Conservation (phyloP, 1,140 invertebrate species). For the Harpegnathos saltator region DNA sequence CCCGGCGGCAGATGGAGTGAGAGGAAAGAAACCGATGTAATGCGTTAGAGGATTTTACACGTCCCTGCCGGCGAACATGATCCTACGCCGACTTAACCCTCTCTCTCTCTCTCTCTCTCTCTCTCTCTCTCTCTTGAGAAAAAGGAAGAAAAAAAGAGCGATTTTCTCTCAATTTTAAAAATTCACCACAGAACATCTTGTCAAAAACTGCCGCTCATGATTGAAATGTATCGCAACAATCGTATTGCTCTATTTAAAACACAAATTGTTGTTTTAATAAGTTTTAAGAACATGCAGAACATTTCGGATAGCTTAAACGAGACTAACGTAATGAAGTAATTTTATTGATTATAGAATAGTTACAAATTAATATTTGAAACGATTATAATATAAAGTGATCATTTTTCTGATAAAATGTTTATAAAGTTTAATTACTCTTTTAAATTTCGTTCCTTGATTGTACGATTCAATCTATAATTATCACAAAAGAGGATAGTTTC, state of each 20-base stretch:
- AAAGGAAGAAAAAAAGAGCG: no score
- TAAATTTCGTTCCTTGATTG: no score
- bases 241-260: neutral
- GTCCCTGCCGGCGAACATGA: slow-evolving; percentile 9
- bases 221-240: neutral
- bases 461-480: neutral
- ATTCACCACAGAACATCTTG: neutral
- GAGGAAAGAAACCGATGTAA: slow-evolving; percentile 22
- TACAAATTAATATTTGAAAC: neutral
- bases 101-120: no score
- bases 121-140: no score
- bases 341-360: neutral
- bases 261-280: slow-evolving; percentile 12
- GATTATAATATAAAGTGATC: neutral
- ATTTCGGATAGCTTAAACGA: no score
- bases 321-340: neutral
- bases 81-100: slow-evolving; percentile 28
- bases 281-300: no score
- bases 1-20: neutral
- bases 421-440: no score
- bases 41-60: slow-evolving; percentile 48
- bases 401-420: neutral
- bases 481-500: neutral
- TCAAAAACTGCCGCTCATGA: neutral
- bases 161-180: neutral